Base-by-base conservation (phyloP, 2,797 vertebrate genomes). In the Leuciscus waleckii region DNA sequence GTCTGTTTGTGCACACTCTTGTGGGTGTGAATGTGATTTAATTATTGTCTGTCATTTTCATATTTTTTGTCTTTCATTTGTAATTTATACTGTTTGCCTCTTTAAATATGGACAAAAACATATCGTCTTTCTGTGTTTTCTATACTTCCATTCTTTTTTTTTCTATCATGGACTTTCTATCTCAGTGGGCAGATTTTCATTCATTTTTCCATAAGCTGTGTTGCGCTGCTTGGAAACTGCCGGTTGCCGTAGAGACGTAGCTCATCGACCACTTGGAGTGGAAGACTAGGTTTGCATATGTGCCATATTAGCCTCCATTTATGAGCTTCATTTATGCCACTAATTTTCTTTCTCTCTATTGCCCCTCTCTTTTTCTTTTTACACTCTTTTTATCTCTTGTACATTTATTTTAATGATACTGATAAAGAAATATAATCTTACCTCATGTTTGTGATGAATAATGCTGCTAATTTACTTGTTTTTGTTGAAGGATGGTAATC, bases 201-300 rank as follows among this genome's bases (percentile, higher is more conserved):
- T 88, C 74, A 90, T 90, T 90, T 89, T 90, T 90, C 88, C 86
- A 89, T 89, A 90, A 88, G 82, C 84, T 70, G 86, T 85, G 84
- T 71, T 65, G 54, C 14, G 88, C 88, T 91, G 90, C 89, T 90
- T 86, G 89, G 89, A 89, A 82, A 90, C 88, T 26, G 11, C 70
- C 39, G 49, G 88, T 90, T 90, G 89, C 89, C 86, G 84, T 86
- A 89, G 88, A 84, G 90, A 90, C 74, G 6, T 63, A 19, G 87
- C 86, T 91, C 84, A 84, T 81, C 67, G 39, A 82, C 58, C 87
- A 82, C 69, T 89, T 82, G 80, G 73, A 85, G 32, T 87, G 84
- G 63, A 88, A 65, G 58, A 35, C 65, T 49, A 74, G 43, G 56
- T 79, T 79, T 86, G 68, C 56, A 73, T 86, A 56, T 37, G 26